Evolutionary conservation across 64 coral and sea anemone species (phyloP).

Genomic region (Acropora yongei): DNA sequence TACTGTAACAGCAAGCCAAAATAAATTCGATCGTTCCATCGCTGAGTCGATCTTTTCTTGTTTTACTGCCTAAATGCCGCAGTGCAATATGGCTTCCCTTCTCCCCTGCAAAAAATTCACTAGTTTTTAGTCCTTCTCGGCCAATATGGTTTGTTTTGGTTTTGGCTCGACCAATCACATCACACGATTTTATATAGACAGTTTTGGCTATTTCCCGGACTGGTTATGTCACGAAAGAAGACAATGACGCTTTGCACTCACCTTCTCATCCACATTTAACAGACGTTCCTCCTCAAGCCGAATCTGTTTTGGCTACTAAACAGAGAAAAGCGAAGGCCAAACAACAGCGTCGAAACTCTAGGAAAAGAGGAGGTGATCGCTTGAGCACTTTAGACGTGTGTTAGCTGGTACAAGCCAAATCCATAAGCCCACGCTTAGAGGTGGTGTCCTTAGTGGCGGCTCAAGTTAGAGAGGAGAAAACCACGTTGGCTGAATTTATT

Average conservation of each 20-base stretch:
- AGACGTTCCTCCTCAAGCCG: background rate
- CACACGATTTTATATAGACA: no score
- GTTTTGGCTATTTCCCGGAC: no score
- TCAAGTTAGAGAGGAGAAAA: background rate
- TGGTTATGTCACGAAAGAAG: background rate
- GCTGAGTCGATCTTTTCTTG: no score
- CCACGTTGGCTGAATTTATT: background rate
- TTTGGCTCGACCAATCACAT: no score
- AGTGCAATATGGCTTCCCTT: no score
- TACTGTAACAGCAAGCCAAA: no score
- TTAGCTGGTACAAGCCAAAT: background rate
- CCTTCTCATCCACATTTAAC: background rate
- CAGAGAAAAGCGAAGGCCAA: background rate
- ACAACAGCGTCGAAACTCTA: background rate
- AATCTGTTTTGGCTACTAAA: background rate
- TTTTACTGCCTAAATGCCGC: no score
- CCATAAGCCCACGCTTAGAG: background rate
- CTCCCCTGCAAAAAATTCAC: no score
- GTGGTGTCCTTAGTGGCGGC: background rate
- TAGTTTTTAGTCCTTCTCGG: no score
- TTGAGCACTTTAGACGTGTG: constrained; percentile 11
- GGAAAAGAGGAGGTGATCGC: background rate
- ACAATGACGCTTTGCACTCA: background rate
- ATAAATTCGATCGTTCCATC: no score
- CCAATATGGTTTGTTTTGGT: no score